Percentiles rank a stretch among this genome's conserved stretches.
These are phyloP conservation scores for Gnatocerus cornutus DNA, from an alignment of 2,888 invertebrate species.

Conservation along the genomic window DNA sequence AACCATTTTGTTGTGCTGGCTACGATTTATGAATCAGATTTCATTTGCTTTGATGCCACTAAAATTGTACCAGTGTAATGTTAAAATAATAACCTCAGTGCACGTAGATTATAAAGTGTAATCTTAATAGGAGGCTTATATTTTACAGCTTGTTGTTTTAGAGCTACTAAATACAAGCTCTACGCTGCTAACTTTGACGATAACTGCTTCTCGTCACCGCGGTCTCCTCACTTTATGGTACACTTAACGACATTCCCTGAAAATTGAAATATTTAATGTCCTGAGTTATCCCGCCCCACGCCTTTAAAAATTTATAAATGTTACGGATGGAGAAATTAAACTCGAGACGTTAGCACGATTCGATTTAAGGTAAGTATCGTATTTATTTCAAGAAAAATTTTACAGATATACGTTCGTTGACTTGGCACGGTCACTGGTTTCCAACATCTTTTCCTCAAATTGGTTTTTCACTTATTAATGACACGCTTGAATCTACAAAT, in stretches of 20 bases:
- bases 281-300: conserved; percentile 49
- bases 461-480: too few species aligned
- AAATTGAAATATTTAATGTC: conserved; percentile 66
- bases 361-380: conserved; percentile 9
- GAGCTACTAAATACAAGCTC: conserved; percentile 58
- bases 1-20: too few species aligned
- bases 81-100: conserved; percentile 50
- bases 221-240: conserved; percentile 62
- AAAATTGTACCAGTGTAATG: conserved; percentile 57
- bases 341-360: background rate
- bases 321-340: conserved; percentile 8
- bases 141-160: conserved; percentile 61
- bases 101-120: conserved; percentile 62
- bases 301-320: conserved; percentile 58
- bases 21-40: conserved; percentile 58
- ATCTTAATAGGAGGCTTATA: conserved; percentile 60
- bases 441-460: too few species aligned
- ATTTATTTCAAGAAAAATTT: too few species aligned
- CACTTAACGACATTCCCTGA: conserved; percentile 62
- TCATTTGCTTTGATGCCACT: conserved; percentile 58
- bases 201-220: conserved; percentile 60
- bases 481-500: too few species aligned
- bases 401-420: too few species aligned
- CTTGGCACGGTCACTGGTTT: too few species aligned
- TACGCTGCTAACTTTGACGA: conserved; percentile 56